Base-by-base conservation (phyloP, 2,888 invertebrate species). In the Pterobdella sp. region DNA sequence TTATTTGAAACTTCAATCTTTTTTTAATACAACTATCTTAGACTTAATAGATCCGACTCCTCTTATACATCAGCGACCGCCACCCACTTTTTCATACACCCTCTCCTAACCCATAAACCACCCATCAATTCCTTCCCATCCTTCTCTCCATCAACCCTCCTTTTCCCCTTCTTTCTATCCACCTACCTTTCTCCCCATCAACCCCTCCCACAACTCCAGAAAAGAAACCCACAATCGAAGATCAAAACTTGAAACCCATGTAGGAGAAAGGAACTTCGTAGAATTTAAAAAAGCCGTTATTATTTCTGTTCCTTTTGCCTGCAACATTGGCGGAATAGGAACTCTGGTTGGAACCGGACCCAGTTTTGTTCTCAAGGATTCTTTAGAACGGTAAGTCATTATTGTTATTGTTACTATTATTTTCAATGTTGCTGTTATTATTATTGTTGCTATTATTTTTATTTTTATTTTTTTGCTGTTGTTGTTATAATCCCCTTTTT, bases 301-400 rank as follows among this genome's bases (percentile, higher is more conserved):
- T 18, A 56, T 75, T 10, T 69, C 63, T 65, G 66, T 75, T 31
- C 72, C 75, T 22, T 75, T 69, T 49, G 72, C 75, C 1, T 76
- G 74, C 35, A 84, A 83, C 77, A 79, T 81, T 35, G 85, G 85
- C 3, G 85, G 85, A 1, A 83, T 82, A 2, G 84, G 81, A 0
- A 83, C 84, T 29, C 77, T 84, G 22, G 84, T 84, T 1, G 84
- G 84, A 29, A 83, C 84, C 1, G 81, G 81, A 22, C 82, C 84
- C 14, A 85, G 85, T 76, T 79, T 85, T 35, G 81, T 84, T n/a
- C 74, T 85, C 68, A 81, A 80, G 74, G 82, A 82, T 3, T 79
- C 80, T 65, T 79, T 84, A 18, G 82, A 83, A 74, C 76, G 67
- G 77, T 72, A 31, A 69, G 69, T 63, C 7, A 18, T 22, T 7